Base-by-base conservation (phyloP, 2,113 vertebrate genomes). In the Prunella fulvescens region DNA sequence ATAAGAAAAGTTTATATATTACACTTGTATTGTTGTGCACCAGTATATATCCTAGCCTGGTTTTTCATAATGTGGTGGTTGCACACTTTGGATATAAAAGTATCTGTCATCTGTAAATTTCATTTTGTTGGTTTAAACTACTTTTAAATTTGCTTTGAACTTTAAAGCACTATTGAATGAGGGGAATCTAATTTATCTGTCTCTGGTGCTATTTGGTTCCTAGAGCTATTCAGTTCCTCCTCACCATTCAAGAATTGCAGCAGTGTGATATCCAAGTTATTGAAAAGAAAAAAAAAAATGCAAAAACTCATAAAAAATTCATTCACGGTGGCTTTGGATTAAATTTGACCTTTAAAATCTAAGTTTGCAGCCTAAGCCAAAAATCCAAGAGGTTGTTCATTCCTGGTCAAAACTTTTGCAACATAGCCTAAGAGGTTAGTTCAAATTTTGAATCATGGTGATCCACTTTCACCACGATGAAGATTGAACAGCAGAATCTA, bases 341-440 rank as follows among this genome's bases (percentile, higher is more conserved):
- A 96, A 92, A 90, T 93, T 58, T 95, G 61, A 94, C 80, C 81
- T 95, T 92, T 95, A 78, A 93, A 97, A 76, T 88, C 47, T 74
- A 78, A 93, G 40, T 11, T 60, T 95, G 66, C 69, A 90, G 29
- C 29, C 25, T 51, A 90, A 94, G 71, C 15, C 60, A 95, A 94
- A 90, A 64, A 95, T 64, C 26, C 64, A 42, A 74, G 54, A 69
- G 5, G 31, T 79, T 89, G 31, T 15, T 93, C 57, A n/a, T 78
- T 96, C 65, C 53, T 78, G 22, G 26, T 88, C 53, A 90, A 81
- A 96, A 95, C 17, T 67, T n/a, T 65, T 45, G 42, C 5, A 3
- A n/a, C 19, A 19, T 7, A 26, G 35, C 60, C 73, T 45, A 47
- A 81, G 24, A 91, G n/a, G 14, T 47, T 40, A 35, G 10, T 28